Base-by-base conservation (phyloP, 2,113 vertebrate species). In the Oreochromis spilurus region DNA sequence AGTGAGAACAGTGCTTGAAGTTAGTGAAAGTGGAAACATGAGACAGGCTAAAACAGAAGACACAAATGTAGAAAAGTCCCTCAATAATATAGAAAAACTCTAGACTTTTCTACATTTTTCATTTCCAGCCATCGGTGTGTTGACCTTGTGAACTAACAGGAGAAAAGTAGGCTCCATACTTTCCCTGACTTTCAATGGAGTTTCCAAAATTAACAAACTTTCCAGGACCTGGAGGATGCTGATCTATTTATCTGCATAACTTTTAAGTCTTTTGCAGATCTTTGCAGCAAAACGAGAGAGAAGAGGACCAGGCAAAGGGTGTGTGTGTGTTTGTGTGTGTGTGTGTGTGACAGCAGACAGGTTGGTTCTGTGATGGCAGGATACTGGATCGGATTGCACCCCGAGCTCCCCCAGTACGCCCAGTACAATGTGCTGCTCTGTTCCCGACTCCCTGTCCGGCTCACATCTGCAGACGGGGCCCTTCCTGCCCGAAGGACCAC, bases 401-500 rank as follows among this genome's bases (percentile, higher is more conserved):
- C 67, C 4, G 34, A 91, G 83, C 86, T 87, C 90, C 87, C 85
- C 85, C 91, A 90, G 89, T 70, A 67, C 38, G 38, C 80, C 92
- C 90, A 85, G 91, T 78, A 96, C 96, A 96, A 96, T 95, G 95
- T 91, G 87, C 34, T 54, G 57, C 95, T 96, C 94, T 95, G 95
- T 96, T 95, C 92, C 88, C 43, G 1, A 40, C 84, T 78, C 85
- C 70, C 89, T 31, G 80, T 86, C 79, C 83, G 0, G 81, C 90
- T 93, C 89, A 92, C 92, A 90, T 92, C 92, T 94, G 91, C 90
- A 92, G 89, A 89, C 72, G 77, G 77, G 89, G 85, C 93, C 91
- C 91, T 95, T 94, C 94, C 93, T 94, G 92, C 94, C 93, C 87
- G 82, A 43, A 86, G 91, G 92, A 95, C 93, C 93, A 91, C 90